Evolutionary conservation across 2,888 invertebrate genomes (phyloP).

Genomic region (Pterobdella sp.): DNA sequence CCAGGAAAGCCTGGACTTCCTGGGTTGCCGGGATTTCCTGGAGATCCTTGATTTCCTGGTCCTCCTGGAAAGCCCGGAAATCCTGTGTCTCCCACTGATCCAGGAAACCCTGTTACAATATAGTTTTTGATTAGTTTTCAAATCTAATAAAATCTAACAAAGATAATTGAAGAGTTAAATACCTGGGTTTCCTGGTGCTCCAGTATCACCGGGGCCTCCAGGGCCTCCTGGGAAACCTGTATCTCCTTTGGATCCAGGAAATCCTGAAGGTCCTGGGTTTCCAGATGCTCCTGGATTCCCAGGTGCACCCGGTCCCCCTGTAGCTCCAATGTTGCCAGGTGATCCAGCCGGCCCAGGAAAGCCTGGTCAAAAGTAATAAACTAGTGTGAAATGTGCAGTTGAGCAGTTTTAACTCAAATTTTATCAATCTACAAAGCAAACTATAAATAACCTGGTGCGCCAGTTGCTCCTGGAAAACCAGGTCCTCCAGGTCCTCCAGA

Average conservation of each 20-base stretch:
- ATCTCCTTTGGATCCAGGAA: neutral
- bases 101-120: neutral
- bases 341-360: constrained; percentile 1
- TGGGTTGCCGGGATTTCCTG: neutral
- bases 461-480: constrained; percentile 11
- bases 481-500: neutral
- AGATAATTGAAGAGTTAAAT: neutral
- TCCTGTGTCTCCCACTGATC: neutral
- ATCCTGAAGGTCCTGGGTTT: neutral
- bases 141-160: neutral
- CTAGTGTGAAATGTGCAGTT: neutral
- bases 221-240: constrained; percentile 1
- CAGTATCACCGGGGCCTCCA: neutral
- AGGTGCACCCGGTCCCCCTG: neutral
- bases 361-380: neutral
- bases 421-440: no score
- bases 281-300: neutral
- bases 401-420: no score
- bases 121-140: constrained; percentile 1
- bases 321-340: neutral
- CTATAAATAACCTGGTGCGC: neutral
- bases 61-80: neutral
- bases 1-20: constrained; percentile 17
- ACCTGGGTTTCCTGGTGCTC: constrained; percentile 5
- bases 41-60: neutral